A percentile compares a stretch with the other conserved stretches of the same genome.
Conservation (phyloP, 2,113 vertebrate genomes). For the Lepidothrix coronata region DNA sequence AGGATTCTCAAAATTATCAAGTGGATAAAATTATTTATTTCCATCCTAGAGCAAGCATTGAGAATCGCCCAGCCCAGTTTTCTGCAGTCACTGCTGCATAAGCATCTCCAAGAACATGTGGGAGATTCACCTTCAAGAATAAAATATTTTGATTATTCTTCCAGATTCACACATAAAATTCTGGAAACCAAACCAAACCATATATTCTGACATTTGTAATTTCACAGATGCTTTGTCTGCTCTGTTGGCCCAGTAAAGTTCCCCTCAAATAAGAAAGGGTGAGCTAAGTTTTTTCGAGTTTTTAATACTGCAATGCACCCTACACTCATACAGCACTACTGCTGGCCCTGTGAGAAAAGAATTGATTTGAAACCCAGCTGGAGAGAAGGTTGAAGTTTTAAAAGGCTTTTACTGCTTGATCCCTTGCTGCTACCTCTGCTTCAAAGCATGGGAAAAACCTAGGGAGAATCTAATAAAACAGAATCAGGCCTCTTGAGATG, state of each 20-base stretch:
- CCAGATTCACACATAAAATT: neutral
- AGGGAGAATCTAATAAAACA: constrained; percentile 15
- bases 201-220: neutral
- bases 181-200: neutral
- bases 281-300: neutral
- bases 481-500: constrained; percentile 1
- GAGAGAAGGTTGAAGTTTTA: constrained; percentile 11
- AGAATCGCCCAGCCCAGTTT: neutral
- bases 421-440: constrained; percentile 1
- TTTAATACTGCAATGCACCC: neutral
- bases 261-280: neutral
- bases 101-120: neutral
- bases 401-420: constrained; percentile 49
- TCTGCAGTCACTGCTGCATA: rapidly evolving
- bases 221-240: neutral
- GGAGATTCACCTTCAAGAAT: neutral
- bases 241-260: neutral
- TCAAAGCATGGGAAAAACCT: constrained; percentile 38
- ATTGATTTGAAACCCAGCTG: constrained; percentile 27
- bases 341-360: constrained; percentile 9
- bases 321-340: neutral
- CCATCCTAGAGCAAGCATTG: neutral
- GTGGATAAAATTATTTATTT: neutral
- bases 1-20: neutral
- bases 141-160: neutral